These are phyloP conservation scores for Apoderus coryli DNA, from an alignment of 2,888 invertebrate species.

Conservation along the genomic window DNA sequence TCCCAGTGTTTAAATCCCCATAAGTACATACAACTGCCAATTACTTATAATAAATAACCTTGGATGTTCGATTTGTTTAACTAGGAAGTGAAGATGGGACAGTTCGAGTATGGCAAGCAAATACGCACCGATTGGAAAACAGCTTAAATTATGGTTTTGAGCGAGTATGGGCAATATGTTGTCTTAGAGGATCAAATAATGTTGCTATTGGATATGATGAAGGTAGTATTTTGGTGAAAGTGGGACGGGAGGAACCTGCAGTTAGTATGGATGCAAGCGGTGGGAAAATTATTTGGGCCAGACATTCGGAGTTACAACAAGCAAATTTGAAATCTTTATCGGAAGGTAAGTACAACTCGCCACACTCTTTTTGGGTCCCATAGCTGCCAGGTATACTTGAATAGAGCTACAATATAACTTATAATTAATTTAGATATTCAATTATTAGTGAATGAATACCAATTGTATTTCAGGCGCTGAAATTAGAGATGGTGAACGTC, in stretches of 20 bases:
- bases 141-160: conserved; percentile 97
- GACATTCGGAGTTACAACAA: conserved; percentile 96
- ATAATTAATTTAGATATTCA: too few relatives aligned
- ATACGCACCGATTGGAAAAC: conserved; percentile 91
- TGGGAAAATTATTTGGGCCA: conserved; percentile 98
- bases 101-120: conserved; percentile 96
- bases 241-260: conserved; percentile 93
- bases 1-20: too few relatives aligned
- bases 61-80: conserved; percentile 4
- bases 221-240: conserved; percentile 85
- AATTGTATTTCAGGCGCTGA: conserved; percentile 33
- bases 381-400: too few relatives aligned
- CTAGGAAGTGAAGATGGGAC: conserved; percentile 96
- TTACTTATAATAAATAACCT: too few relatives aligned
- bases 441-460: too few relatives aligned
- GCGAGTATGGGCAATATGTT: conserved; percentile 92
- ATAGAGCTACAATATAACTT: too few relatives aligned
- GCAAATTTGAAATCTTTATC: conserved; percentile 78
- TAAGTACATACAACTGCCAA: too few relatives aligned
- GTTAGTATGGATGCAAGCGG: conserved; percentile 98
- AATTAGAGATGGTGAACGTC: conserved; percentile 80
- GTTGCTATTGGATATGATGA: conserved; percentile 94
- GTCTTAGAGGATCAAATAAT: conserved; percentile 87
- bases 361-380: too few relatives aligned
- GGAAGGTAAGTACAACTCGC: conserved; percentile 54